Conservation (phyloP, 2,797 vertebrate genomes). For the Schizothorax lantsangensis region DNA sequence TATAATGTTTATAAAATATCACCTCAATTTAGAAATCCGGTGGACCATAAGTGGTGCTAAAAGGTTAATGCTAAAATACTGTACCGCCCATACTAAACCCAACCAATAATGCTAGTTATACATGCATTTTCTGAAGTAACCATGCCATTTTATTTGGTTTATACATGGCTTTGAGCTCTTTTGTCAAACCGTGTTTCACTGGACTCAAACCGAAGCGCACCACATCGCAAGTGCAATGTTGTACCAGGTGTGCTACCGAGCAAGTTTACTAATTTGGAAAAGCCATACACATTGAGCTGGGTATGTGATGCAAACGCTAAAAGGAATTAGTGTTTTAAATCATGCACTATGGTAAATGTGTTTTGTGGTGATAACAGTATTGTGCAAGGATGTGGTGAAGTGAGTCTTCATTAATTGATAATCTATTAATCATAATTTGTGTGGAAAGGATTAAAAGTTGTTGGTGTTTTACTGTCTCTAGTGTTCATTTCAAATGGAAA, state of each 20-base stretch:
- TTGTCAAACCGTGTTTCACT: not conserved
- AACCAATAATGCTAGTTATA: not conserved
- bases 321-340: not conserved
- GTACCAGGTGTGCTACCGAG: not conserved
- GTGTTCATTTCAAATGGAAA: not conserved
- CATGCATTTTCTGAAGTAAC: not conserved
- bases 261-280: not conserved
- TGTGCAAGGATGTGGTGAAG: not conserved
- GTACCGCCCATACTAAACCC: not conserved
- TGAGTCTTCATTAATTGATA: not conserved
- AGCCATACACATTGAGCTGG: not conserved
- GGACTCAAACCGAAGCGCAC: not conserved
- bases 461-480: not conserved
- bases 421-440: not conserved
- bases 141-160: not conserved
- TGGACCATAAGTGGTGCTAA: not conserved
- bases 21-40: not conserved
- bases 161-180: not conserved
- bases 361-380: not conserved
- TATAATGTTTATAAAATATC: too few species aligned
- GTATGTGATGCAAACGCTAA: not conserved
- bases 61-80: not conserved
- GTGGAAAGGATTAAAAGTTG: not conserved
- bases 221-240: not conserved
- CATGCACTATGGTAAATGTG: not conserved